Evolutionary conservation across 2,113 vertebrate genomes (phyloP).

Genomic region (Siniperca chuatsi): DNA sequence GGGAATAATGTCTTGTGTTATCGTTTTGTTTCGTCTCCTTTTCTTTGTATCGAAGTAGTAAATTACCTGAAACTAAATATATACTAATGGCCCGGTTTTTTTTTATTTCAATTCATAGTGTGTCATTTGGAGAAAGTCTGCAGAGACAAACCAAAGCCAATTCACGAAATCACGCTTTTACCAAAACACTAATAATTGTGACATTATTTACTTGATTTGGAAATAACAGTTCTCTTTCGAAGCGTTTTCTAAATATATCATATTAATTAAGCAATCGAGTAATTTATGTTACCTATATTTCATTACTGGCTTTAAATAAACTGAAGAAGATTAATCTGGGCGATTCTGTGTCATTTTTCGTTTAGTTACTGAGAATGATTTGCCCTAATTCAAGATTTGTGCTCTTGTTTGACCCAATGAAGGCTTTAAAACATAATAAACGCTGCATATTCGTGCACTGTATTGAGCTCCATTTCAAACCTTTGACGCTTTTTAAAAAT

Average conservation of each 20-base stretch:
- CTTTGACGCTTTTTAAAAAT: neutral
- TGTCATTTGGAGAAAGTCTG: neutral
- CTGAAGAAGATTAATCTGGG: neutral
- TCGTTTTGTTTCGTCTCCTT: constrained; percentile 38
- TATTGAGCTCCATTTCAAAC: neutral
- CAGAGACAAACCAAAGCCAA: neutral
- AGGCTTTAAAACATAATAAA: neutral
- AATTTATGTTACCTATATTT: constrained; percentile 7
- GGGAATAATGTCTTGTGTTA: constrained; percentile 37
- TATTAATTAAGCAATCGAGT: neutral
- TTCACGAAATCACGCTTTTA: neutral
- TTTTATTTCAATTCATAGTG: neutral
- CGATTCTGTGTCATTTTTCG: constrained; percentile 31
- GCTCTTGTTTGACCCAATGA: constrained; percentile 10
- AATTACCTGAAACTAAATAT: constrained; percentile 19
- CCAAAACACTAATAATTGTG: neutral
- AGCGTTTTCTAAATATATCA: neutral
- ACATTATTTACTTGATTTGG: neutral
- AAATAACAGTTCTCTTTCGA: neutral
- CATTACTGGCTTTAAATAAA: neutral
- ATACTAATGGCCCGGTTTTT: neutral
- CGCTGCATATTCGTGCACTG: neutral
- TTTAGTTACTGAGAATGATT: constrained; percentile 6
- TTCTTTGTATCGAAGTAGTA: constrained; percentile 38
- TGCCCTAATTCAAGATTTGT: constrained; percentile 30